phyloP scores from a whole-genome alignment of 2,113 vertebrate species.

The Indicator maculatus region DNA sequence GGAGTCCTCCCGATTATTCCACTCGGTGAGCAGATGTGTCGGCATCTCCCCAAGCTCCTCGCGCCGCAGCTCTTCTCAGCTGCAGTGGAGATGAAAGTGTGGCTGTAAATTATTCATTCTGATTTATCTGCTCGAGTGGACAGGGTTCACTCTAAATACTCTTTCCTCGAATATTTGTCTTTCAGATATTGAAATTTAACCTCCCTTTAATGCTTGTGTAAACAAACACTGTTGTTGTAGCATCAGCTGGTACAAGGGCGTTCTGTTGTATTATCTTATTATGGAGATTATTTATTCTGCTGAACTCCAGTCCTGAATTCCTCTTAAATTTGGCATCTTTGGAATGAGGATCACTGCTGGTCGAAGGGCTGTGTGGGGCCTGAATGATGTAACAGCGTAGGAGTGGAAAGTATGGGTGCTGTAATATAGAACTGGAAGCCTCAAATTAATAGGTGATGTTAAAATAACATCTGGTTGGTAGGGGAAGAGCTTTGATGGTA shows the following conservation, averaged over 20 bases:
- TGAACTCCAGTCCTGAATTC: not conserved
- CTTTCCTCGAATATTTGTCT: conserved; percentile 59
- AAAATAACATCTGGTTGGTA: not conserved
- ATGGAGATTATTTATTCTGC: not conserved
- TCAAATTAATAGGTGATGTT: not conserved
- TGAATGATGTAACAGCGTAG: not conserved
- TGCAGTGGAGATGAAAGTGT: conserved; percentile 67
- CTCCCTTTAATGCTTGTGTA: not conserved
- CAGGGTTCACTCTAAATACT: conserved; percentile 55
- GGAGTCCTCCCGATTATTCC: conserved; percentile 53
- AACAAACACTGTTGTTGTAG: not conserved
- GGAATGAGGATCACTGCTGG: not conserved
- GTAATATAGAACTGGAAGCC: not conserved
- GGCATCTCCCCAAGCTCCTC: conserved; percentile 83
- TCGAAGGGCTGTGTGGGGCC: not conserved
- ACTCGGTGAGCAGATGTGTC: conserved; percentile 77
- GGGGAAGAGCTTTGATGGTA: not conserved
- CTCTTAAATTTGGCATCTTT: not conserved
- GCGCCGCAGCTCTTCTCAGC: conserved; percentile 75
- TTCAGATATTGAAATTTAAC: conserved; percentile 51
- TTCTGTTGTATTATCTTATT: not conserved
- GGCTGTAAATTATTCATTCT: conserved; percentile 81
- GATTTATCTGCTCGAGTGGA: conserved; percentile 70
- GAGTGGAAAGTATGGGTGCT: not conserved
- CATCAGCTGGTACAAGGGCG: not conserved